These are phyloP conservation scores for Esperia sulphurella DNA, from an alignment of 2,888 invertebrate species.

Conservation along the genomic window DNA sequence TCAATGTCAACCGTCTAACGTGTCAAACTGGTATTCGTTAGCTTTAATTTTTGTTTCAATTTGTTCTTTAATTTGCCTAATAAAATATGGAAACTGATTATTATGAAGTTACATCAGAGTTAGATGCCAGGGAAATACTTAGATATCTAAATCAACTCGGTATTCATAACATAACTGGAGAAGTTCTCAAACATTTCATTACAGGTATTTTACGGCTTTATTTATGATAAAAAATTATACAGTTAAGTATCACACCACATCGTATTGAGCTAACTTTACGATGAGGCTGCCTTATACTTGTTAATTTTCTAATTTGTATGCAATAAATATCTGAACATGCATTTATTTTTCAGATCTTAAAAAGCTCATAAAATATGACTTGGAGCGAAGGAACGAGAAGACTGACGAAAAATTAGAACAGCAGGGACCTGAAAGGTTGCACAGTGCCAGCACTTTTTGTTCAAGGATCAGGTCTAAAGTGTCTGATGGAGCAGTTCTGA, in stretches of 20 bases:
- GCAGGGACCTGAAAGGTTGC: constrained; percentile 59
- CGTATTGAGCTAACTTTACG: neutral
- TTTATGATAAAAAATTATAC: neutral
- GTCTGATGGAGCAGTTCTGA: constrained; percentile 27
- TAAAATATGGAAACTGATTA: constrained; percentile 42
- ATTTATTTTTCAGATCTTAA: constrained; percentile 84
- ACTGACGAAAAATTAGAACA: constrained; percentile 29
- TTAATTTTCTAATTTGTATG: constrained; percentile 3
- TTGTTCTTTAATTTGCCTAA: too few species aligned
- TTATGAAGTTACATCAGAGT: constrained; percentile 55
- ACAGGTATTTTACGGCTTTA: constrained; percentile 78
- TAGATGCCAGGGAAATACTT: constrained; percentile 87
- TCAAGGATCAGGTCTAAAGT: constrained; percentile 58
- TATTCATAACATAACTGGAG: constrained; percentile 85
- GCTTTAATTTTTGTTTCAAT: neutral
- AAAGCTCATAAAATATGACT: constrained; percentile 82
- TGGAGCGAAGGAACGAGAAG: constrained; percentile 53
- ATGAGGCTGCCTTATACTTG: too few species aligned
- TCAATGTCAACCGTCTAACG: too few species aligned
- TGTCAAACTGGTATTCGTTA: too few species aligned
- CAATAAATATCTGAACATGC: neutral
- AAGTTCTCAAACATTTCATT: constrained; percentile 88
- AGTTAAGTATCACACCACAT: neutral
- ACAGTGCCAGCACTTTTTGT: constrained; percentile 70
- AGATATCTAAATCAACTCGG: constrained; percentile 87